Conservation (phyloP, 2,113 vertebrate genomes). For the Chionis minor region DNA sequence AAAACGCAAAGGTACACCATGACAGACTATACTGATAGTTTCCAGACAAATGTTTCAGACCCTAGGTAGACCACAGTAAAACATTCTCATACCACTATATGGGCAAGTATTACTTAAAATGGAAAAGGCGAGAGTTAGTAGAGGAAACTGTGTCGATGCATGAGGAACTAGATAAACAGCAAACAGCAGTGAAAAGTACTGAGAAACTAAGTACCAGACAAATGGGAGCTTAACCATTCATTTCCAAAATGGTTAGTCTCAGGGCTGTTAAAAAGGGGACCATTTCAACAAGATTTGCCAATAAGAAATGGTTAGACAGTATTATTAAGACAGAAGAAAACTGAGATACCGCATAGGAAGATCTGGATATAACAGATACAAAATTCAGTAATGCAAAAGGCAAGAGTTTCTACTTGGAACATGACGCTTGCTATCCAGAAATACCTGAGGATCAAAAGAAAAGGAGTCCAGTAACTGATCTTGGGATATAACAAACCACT, state of each 20-base stretch:
- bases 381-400: background rate
- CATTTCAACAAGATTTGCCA: background rate
- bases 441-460: background rate
- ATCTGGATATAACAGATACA: background rate
- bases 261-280: background rate
- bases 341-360: background rate
- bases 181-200: background rate
- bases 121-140: background rate
- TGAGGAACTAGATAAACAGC: background rate
- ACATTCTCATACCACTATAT: background rate
- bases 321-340: background rate
- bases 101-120: background rate
- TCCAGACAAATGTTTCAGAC: background rate
- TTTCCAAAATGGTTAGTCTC: background rate
- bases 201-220: background rate
- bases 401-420: background rate
- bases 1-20: background rate
- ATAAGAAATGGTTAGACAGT: background rate
- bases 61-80: background rate
- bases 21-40: background rate
- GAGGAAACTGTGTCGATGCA: background rate
- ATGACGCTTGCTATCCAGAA: background rate
- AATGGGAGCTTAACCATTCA: background rate
- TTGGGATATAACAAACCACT: background rate
- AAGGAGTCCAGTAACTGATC: background rate